phyloP scores from a whole-genome alignment of 2,113 vertebrate genomes.

The Paradoxurus hermaphroditus region DNA sequence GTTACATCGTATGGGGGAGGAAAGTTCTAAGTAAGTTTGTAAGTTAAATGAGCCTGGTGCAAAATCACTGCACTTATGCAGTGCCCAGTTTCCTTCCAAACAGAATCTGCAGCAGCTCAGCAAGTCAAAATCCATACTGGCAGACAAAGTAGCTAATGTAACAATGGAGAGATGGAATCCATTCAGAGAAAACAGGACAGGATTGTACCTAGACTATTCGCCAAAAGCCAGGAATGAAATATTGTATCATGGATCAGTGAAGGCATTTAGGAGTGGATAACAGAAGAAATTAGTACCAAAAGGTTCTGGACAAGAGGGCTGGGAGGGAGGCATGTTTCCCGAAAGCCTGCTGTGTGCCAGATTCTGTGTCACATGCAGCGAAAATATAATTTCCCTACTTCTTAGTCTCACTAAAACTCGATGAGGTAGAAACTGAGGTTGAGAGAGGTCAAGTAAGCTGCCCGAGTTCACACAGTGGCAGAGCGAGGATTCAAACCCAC shows the following conservation, averaged over 20 bases:
- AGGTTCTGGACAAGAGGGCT: not conserved
- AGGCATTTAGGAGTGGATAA: not conserved
- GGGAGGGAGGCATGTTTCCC: not conserved
- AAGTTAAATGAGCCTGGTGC: not conserved
- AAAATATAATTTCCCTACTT: not conserved
- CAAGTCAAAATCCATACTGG: not conserved
- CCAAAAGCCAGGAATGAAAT: slow-evolving; percentile 21
- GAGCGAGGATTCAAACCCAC: not conserved
- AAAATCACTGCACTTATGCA: not conserved
- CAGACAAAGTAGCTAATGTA: not conserved
- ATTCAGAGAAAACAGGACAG: slow-evolving; percentile 14
- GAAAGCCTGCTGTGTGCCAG: not conserved
- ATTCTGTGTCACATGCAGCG: not conserved
- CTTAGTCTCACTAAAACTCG: not conserved
- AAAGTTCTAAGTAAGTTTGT: not conserved
- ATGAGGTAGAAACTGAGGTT: not conserved
- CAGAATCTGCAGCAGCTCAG: not conserved
- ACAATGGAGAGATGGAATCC: not conserved
- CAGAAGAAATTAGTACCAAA: not conserved
- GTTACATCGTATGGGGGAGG: not conserved
- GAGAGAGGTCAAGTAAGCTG: not conserved
- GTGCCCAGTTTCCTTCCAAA: not conserved
- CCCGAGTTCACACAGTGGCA: not conserved
- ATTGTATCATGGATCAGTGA: not conserved
- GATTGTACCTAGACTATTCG: not conserved